Base-by-base conservation (phyloP, 1,140 invertebrate genomes). In the Stegodyphus mimosarum region DNA sequence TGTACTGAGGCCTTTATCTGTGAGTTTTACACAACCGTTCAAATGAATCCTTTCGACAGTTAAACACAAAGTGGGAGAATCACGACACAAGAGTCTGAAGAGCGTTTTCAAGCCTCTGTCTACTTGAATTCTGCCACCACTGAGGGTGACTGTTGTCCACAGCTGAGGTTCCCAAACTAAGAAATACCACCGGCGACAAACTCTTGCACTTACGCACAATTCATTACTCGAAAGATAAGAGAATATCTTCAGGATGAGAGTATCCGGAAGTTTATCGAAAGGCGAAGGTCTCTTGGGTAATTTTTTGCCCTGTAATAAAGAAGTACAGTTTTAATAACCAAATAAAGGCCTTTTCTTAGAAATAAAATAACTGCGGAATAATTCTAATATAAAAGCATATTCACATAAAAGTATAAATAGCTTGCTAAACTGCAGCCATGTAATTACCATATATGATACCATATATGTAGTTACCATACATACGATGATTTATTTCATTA, bases 151-250 rank as follows among this genome's bases (percentile, higher is more conserved):
- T 33, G 91, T 92, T 78, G 93, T 92, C 95, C 95, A 97, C 2
- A 97, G 91, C 3, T 92, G 90, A 6, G 95, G 95, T 13, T 94
- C 93, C 95, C 95, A 96, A 15, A 94, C 95, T 33, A 97, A 92
- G 67, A 94, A 92, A 89, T 96, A 95, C 92, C 96, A 96, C 60
- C 91, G 89, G 49, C 95, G 91, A 88, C 95, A 97, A 0, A 97
- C 96, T 11, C 95, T 92, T 0, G 96, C 94, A 89, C 95, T 93
- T 18, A 93, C 92, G 88, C 95, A 95, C 53, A 97, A 90, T 84
- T 96, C 95, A 80, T 94, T 93, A 69, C 94, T 95, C 87, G 94
- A 92, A n/a, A 96, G 91, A 92, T 93, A 94, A 53, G 93, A 92
- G 85, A 96, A 95, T 72, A 96, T 94, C 72, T 90, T 90, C 74